phyloP scores from a whole-genome alignment of 1,140 invertebrate species.

The Papilio machaon region DNA sequence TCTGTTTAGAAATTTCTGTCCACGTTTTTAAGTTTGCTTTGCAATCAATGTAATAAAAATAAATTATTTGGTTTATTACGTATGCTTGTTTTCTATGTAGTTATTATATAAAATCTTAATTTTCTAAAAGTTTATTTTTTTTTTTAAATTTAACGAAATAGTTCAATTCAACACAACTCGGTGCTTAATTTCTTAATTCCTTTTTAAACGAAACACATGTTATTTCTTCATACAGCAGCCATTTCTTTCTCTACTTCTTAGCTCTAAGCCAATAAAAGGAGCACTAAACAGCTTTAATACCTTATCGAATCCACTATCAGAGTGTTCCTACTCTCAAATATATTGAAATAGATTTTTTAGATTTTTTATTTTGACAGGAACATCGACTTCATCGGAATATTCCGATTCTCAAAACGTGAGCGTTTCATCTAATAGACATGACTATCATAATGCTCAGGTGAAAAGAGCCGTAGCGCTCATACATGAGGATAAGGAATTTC shows the following conservation, averaged over 20 bases:
- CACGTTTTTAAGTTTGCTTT: background rate
- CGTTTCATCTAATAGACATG: conserved; percentile 45
- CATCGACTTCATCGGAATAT: background rate
- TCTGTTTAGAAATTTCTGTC: background rate
- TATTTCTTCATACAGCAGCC: too few relatives aligned
- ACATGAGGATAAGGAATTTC: conserved; percentile 62
- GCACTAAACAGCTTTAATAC: background rate
- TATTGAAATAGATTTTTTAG: background rate
- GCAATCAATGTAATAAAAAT: background rate
- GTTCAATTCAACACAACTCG: background rate
- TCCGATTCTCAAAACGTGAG: background rate
- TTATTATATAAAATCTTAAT: conserved; percentile 1
- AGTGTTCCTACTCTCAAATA: background rate
- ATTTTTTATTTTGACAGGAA: conserved; percentile 12
- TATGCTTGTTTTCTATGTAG: background rate
- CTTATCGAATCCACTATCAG: too few relatives aligned
- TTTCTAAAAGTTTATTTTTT: too few relatives aligned
- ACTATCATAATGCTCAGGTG: conserved; percentile 42
- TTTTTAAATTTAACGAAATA: background rate
- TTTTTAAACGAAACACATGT: too few relatives aligned
- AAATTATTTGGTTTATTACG: background rate
- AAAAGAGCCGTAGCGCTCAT: conserved; percentile 60
- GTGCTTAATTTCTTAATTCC: background rate
- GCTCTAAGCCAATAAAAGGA: background rate
- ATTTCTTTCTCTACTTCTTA: background rate